Evolutionary conservation across 2,888 invertebrate genomes (phyloP).

Genomic region (Cerceris rybyensis): DNA sequence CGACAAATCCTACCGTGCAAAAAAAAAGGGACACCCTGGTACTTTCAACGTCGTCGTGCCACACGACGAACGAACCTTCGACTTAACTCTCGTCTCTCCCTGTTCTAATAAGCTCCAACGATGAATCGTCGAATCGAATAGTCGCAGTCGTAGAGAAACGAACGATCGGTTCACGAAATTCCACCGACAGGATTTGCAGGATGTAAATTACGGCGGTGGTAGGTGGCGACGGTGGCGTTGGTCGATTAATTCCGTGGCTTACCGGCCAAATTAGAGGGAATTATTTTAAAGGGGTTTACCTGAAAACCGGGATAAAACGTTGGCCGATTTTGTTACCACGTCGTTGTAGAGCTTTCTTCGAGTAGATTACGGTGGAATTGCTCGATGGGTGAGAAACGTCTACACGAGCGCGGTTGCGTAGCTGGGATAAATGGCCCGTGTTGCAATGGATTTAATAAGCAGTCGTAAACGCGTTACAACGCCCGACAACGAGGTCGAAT

Average conservation of each 20-base stretch:
- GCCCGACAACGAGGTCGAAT: constrained; percentile 48
- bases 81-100: no score
- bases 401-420: constrained; percentile 7
- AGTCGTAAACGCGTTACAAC: constrained; percentile 48
- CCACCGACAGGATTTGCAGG: not conserved
- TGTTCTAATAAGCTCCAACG: no score
- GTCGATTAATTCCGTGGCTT: no score
- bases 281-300: no score
- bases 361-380: not conserved
- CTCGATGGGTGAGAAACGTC: not conserved
- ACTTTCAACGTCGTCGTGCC: not conserved
- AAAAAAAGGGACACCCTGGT: constrained; percentile 27
- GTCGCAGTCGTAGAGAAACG: no score
- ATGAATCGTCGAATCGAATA: no score
- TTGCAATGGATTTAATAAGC: constrained; percentile 60
- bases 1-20: constrained; percentile 45
- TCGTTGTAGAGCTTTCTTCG: not conserved
- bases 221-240: no score
- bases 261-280: no score
- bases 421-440: not conserved
- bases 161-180: no score
- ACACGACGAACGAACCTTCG: no score
- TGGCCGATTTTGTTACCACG: no score
- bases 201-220: no score
- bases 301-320: not conserved